These are phyloP conservation scores for Hybognathus amarus DNA, from an alignment of 2,797 vertebrate species.

Conservation along the genomic window DNA sequence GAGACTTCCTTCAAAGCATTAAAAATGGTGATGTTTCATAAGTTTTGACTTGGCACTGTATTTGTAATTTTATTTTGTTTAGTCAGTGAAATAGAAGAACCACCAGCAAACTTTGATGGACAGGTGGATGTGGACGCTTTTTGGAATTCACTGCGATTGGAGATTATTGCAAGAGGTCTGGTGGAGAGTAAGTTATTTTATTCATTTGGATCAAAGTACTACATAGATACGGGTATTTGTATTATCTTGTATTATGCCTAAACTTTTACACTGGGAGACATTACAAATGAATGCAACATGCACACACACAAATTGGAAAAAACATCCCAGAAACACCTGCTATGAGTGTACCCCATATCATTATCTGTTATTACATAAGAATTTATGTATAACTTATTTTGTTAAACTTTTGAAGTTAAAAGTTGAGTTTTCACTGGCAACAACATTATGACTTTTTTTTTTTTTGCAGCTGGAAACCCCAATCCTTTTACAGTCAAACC, in stretches of 20 bases:
- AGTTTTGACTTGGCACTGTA: background rate
- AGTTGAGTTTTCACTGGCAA: too few relatives aligned
- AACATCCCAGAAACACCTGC: background rate
- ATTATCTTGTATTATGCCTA: background rate
- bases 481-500: too few relatives aligned
- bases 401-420: too few relatives aligned
- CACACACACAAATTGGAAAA: background rate
- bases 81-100: slow-evolving; percentile 21
- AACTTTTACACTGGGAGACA: background rate
- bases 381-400: too few relatives aligned
- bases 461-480: too few relatives aligned
- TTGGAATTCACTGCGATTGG: background rate
- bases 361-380: too few relatives aligned
- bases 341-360: too few relatives aligned
- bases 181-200: slow-evolving; percentile 9
- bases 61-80: slow-evolving; percentile 2
- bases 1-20: too few relatives aligned
- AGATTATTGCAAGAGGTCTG: slow-evolving; percentile 22
- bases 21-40: too few relatives aligned
- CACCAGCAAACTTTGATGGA: background rate
- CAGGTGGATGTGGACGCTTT: too few relatives aligned
- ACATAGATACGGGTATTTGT: background rate
- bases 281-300: too few relatives aligned
- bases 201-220: background rate
- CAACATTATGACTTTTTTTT: too few relatives aligned